Evolutionary conservation across 2,113 vertebrate genomes (phyloP).

Genomic region (Anarrhichthys ocellatus): DNA sequence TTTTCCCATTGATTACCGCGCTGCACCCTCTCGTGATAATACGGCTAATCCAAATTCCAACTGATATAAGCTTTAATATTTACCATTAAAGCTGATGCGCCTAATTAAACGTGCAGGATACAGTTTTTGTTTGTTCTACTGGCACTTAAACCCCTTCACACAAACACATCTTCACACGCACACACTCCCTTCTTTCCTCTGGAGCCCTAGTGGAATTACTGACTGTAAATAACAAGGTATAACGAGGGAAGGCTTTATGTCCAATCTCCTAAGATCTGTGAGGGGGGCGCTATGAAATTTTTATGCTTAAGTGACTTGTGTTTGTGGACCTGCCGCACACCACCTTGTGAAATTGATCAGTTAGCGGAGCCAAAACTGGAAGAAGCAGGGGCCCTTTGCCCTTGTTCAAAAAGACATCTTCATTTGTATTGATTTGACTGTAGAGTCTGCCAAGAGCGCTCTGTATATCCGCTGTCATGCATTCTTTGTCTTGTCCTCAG

Average conservation of each 20-base stretch:
- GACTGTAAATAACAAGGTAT: slow-evolving; percentile 54
- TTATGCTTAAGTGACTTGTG: slow-evolving; percentile 52
- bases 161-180: slow-evolving; percentile 14
- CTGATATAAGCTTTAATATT: slow-evolving; percentile 63
- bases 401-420: slow-evolving; percentile 71
- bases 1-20: slow-evolving; percentile 50
- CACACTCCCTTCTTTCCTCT: neutral
- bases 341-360: slow-evolving; percentile 47
- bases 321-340: slow-evolving; percentile 38
- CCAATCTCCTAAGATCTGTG: slow-evolving; percentile 42
- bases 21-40: slow-evolving; percentile 38
- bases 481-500: slow-evolving; percentile 41
- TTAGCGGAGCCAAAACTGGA: slow-evolving; percentile 31
- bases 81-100: slow-evolving; percentile 54
- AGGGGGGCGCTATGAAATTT: slow-evolving; percentile 24
- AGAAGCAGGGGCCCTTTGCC: slow-evolving; percentile 24
- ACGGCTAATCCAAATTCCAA: slow-evolving; percentile 62
- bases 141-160: slow-evolving; percentile 35
- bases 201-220: slow-evolving; percentile 43
- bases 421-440: slow-evolving; percentile 71
- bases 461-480: slow-evolving; percentile 43
- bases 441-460: slow-evolving; percentile 41
- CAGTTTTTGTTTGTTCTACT: slow-evolving; percentile 44
- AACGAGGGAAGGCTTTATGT: slow-evolving; percentile 57
- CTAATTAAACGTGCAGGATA: slow-evolving; percentile 52